Evolutionary conservation across 2,888 invertebrate genomes (phyloP).

Genomic region (Drosophila bunnanda): DNA sequence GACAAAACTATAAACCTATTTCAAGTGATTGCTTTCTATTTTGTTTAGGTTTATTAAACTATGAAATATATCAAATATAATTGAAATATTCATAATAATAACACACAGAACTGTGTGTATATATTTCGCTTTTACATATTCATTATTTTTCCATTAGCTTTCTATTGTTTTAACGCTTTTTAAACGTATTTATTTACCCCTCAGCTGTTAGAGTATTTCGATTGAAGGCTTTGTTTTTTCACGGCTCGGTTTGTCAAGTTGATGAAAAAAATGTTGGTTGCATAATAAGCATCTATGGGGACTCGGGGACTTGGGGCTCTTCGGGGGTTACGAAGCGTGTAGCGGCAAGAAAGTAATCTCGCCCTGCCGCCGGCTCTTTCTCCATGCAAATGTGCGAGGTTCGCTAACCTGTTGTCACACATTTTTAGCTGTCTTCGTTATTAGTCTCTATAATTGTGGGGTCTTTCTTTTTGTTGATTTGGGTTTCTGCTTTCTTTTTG

Average conservation of each 20-base stretch:
- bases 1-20: neutral
- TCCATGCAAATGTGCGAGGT: conserved; percentile 68
- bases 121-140: neutral
- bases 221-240: conserved; percentile 61
- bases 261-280: conserved; percentile 81
- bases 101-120: neutral
- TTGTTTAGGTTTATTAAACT: neutral
- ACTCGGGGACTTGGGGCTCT: conserved; percentile 37
- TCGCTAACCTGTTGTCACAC: conserved; percentile 80
- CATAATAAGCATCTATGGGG: conserved; percentile 82
- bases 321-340: conserved; percentile 46
- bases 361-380: conserved; percentile 17
- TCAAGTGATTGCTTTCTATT: neutral
- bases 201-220: conserved; percentile 26
- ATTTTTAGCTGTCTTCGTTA: conserved; percentile 66
- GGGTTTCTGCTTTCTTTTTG: conserved; percentile 64
- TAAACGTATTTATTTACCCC: neutral
- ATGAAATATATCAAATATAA: neutral
- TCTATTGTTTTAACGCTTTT: conserved; percentile 11
- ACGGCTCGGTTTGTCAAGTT: conserved; percentile 75
- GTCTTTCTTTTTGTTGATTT: conserved; percentile 34
- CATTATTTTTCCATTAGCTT: conserved; percentile 1
- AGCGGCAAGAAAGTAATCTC: conserved; percentile 60
- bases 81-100: neutral
- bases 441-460: conserved; percentile 71